phyloP scores from a whole-genome alignment of 2,888 invertebrate genomes.

The Gandaritis pyraliata region DNA sequence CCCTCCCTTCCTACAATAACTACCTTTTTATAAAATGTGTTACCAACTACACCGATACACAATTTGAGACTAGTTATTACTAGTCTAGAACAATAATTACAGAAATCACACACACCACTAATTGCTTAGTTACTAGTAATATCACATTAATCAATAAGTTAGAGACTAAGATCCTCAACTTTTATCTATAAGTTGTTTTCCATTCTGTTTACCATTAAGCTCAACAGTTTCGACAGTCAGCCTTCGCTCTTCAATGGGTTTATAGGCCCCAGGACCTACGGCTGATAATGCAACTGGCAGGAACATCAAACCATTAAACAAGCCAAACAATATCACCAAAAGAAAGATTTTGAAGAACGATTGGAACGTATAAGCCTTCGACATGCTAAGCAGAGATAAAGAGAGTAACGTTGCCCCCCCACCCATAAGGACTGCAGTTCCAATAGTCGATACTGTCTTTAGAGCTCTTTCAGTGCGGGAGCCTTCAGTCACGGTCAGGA shows the following conservation, averaged over 20 bases:
- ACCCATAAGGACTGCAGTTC: conserved; percentile 90
- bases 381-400: conserved; percentile 87
- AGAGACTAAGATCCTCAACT: conserved; percentile 4
- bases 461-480: conserved; percentile 84
- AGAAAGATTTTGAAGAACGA: conserved; percentile 91
- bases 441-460: conserved; percentile 88
- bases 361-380: conserved; percentile 90
- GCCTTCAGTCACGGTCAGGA: conserved; percentile 86
- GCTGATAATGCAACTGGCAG: conserved; percentile 90
- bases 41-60: too few relatives aligned
- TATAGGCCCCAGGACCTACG: conserved; percentile 87
- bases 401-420: conserved; percentile 91
- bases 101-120: neutral
- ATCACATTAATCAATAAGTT: conserved; percentile 19
- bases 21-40: too few relatives aligned
- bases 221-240: conserved; percentile 61
- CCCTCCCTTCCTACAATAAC: too few relatives aligned
- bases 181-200: conserved; percentile 42
- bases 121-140: conserved; percentile 17
- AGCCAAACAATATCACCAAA: conserved; percentile 90
- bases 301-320: conserved; percentile 90
- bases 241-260: conserved; percentile 48
- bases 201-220: conserved; percentile 62
- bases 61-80: neutral
- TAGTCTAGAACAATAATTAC: neutral